phyloP scores from a whole-genome alignment of 2,113 vertebrate species.

The Oncorhynchus mykiss region DNA sequence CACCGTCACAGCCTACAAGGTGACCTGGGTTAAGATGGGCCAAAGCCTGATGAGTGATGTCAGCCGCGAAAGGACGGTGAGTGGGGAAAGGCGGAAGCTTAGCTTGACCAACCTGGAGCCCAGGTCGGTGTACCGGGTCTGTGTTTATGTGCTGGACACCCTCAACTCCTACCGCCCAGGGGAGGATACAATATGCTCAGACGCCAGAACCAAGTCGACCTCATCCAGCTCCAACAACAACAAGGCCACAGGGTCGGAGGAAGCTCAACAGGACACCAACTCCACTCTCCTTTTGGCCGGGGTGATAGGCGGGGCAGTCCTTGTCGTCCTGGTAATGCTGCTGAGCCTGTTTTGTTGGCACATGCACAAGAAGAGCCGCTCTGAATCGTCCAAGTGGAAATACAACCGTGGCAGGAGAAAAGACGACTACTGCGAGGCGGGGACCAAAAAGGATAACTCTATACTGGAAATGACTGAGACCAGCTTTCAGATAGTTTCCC shows the following conservation, averaged over 20 bases:
- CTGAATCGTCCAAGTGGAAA: constrained; percentile 95
- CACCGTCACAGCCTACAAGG: constrained; percentile 88
- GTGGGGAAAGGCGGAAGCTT: constrained; percentile 82
- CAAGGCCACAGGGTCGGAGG: constrained; percentile 84
- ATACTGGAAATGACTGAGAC: constrained; percentile 99
- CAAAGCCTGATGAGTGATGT: constrained; percentile 90
- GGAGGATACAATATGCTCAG: constrained; percentile 86
- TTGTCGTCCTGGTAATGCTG: constrained; percentile 88
- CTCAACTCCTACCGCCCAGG: constrained; percentile 86
- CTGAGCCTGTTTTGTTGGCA: constrained; percentile 96
- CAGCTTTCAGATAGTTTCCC: constrained; percentile 98
- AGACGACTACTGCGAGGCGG: constrained; percentile 98
- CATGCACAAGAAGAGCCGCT: constrained; percentile 95
- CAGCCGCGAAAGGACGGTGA: constrained; percentile 87
- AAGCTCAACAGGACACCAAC: constrained; percentile 83
- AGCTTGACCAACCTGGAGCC: constrained; percentile 86
- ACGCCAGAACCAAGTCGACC: constrained; percentile 81
- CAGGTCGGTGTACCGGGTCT: constrained; percentile 90
- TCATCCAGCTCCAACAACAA: constrained; percentile 78
- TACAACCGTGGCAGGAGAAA: constrained; percentile 96
- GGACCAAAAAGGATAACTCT: constrained; percentile 99
- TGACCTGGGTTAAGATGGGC: constrained; percentile 96
- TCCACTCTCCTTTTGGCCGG: constrained; percentile 92
- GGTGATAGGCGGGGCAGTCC: constrained; percentile 90
- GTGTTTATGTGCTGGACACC: constrained; percentile 89